Base-by-base conservation (phyloP, 2,797 vertebrate species). In the Hydrocynus forskahlii region DNA sequence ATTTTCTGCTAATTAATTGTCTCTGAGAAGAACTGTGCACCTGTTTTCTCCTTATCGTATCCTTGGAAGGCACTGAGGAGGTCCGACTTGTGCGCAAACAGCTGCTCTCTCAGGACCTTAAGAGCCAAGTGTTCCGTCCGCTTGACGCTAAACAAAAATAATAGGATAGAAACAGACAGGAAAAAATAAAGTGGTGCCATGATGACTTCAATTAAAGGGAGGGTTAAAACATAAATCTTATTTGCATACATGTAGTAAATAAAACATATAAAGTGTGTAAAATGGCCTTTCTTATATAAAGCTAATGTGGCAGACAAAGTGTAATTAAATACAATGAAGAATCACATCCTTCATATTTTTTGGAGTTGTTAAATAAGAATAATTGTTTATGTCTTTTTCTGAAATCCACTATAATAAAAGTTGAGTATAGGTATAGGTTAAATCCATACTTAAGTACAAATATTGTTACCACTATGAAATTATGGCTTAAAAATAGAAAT, bases 1-100 rank as follows among this genome's bases (percentile, higher is more conserved):
- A 68, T 43, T 14, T 12, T 2, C 2, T 52, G 19, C 57, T 5
- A 57, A 7, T 48, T 0, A 43, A 9, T 1, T 0, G 45, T 52
- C 50, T 59, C 7, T 40, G 40, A 60, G 17, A 66, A 54, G 70
- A 73, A 43, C 19, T 52, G 55, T 40, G 21, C 79, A 88, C 98
- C 97, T 66, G 92, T 95, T 60, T 93, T 91, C 13, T 91, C 87
- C 2, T 66, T 67, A 79, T 99, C 98, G 0, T 88, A 91, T 50
- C 83, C 89, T 85, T 93, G 95, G 89, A 99, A 98, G 43, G 94
- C 93, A 35, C 86, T 85, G 62, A 96, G 90, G 87, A 99, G 96
- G 78, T 95, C 94, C 0, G 96, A 96, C 81, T 95, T 97, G 92
- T 99, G 96, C 21, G 94, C 93, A 90, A 98, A 99, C 40, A 99